Conservation (phyloP, 2,797 vertebrate genomes). For the Enteromius afrohamiltoni region DNA sequence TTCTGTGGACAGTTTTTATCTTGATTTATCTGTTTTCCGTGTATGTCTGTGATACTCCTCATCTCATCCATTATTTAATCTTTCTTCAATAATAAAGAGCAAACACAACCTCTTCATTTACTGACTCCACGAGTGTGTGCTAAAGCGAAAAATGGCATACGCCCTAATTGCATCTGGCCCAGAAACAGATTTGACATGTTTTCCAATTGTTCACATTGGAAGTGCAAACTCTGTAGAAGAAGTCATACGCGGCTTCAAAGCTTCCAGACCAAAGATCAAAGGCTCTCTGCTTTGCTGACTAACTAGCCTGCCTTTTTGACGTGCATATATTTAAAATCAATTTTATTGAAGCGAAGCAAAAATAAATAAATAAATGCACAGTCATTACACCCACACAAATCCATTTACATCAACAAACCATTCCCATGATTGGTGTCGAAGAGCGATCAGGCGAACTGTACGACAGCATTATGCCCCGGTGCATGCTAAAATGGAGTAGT, state of each 20-base stretch:
- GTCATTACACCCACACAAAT: constrained; percentile 44
- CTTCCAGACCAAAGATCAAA: constrained; percentile 31
- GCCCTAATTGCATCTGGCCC: constrained; percentile 19
- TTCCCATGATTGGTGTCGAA: constrained; percentile 33
- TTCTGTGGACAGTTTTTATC: constrained; percentile 10
- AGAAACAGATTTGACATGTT: constrained; percentile 39
- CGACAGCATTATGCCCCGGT: not conserved
- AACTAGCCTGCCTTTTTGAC: constrained; percentile 1
- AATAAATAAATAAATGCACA: constrained; percentile 41
- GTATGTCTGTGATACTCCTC: constrained; percentile 8
- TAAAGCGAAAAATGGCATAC: not conserved
- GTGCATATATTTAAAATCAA: constrained; percentile 28
- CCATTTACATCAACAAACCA: constrained; percentile 44
- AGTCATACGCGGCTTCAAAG: constrained; percentile 29
- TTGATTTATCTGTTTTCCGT: constrained; percentile 19
- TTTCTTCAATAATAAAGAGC: constrained; percentile 25
- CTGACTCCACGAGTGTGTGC: not conserved
- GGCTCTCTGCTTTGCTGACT: constrained; percentile 9
- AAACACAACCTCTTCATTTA: constrained; percentile 32
- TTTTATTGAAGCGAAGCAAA: constrained; percentile 23
- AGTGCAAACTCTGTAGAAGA: constrained; percentile 44
- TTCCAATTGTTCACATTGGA: constrained; percentile 21
- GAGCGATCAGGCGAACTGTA: constrained; percentile 15
- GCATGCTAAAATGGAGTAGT: constrained; percentile 22
- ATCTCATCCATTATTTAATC: constrained; percentile 47